phyloP scores from a whole-genome alignment of 2,888 invertebrate genomes.

The Tinea pellionella region DNA sequence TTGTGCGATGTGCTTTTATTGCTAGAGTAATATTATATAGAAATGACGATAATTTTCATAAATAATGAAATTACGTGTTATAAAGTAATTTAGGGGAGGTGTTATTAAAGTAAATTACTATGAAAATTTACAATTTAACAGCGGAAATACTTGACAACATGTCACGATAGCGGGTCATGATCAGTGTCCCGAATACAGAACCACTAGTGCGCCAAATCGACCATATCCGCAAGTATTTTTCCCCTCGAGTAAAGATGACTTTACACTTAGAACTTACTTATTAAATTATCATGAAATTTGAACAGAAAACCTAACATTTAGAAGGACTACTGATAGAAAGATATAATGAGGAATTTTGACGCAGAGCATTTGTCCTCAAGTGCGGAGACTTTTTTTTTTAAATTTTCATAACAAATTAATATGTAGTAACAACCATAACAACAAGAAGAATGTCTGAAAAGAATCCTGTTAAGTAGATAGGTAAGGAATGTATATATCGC shows the following conservation, averaged over 20 bases:
- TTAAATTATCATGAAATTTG: too few species aligned
- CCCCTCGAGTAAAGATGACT: not conserved
- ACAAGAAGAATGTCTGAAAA: too few species aligned
- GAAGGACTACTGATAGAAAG: too few species aligned
- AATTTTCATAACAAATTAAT: too few species aligned
- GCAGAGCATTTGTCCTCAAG: too few species aligned
- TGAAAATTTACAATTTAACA: not conserved
- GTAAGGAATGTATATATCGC: too few species aligned
- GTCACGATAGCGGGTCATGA: not conserved
- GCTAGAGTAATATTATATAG: not conserved
- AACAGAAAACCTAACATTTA: too few species aligned
- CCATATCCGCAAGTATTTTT: not conserved
- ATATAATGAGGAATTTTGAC: too few species aligned
- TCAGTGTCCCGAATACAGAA: not conserved
- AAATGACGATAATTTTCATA: too few species aligned
- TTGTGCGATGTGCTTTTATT: slow-evolving; percentile 7
- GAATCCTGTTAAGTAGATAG: too few species aligned
- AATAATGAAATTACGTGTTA: not conserved
- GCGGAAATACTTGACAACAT: not conserved
- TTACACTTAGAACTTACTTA: not conserved
- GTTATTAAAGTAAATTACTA: not conserved
- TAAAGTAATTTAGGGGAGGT: not conserved
- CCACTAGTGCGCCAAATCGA: not conserved
- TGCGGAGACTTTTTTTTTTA: too few species aligned
- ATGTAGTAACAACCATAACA: too few species aligned